Evolutionary conservation across 1,140 invertebrate genomes (phyloP).

Genomic region (Drosophila seguyi): DNA sequence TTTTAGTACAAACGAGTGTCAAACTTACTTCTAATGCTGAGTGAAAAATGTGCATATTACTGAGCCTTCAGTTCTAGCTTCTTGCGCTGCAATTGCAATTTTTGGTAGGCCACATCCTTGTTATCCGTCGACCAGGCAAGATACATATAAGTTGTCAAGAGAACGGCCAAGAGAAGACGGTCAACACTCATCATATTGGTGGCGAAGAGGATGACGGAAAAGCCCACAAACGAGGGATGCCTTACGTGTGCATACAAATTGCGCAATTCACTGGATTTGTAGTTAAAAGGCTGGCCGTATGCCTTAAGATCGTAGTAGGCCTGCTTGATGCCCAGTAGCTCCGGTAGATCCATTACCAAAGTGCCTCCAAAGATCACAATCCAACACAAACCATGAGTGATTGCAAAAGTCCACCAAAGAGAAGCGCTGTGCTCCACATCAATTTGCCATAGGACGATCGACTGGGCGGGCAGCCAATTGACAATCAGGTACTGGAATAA

Average conservation of each 20-base stretch:
- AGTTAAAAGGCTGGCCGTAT: slow-evolving; percentile 59
- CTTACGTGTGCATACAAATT: slow-evolving; percentile 75
- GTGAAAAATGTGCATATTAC: slow-evolving; percentile 6
- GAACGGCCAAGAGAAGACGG: slow-evolving; percentile 85
- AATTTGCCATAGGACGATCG: slow-evolving; percentile 86
- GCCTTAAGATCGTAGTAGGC: slow-evolving; percentile 73
- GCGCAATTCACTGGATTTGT: slow-evolving; percentile 72
- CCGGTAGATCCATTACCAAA: slow-evolving; percentile 88
- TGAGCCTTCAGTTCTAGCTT: slow-evolving; percentile 59
- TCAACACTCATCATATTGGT: slow-evolving; percentile 85
- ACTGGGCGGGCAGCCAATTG: slow-evolving; percentile 85
- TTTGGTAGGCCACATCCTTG: slow-evolving; percentile 86
- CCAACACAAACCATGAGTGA: slow-evolving; percentile 87
- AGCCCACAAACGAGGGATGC: slow-evolving; percentile 83
- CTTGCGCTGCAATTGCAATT: slow-evolving; percentile 66
- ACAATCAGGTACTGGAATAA: slow-evolving; percentile 74
- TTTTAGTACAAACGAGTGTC: slow-evolving; percentile 22
- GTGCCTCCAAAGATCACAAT: slow-evolving; percentile 88
- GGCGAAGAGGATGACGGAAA: slow-evolving; percentile 72
- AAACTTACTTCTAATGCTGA: slow-evolving; percentile 9
- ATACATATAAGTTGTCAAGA: slow-evolving; percentile 86
- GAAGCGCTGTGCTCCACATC: slow-evolving; percentile 80
- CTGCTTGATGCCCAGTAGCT: slow-evolving; percentile 88
- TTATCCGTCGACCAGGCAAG: slow-evolving; percentile 86
- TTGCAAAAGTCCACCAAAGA: slow-evolving; percentile 85